Base-by-base conservation (phyloP, 2,113 vertebrate genomes). In the Triplophysa dalaica region DNA sequence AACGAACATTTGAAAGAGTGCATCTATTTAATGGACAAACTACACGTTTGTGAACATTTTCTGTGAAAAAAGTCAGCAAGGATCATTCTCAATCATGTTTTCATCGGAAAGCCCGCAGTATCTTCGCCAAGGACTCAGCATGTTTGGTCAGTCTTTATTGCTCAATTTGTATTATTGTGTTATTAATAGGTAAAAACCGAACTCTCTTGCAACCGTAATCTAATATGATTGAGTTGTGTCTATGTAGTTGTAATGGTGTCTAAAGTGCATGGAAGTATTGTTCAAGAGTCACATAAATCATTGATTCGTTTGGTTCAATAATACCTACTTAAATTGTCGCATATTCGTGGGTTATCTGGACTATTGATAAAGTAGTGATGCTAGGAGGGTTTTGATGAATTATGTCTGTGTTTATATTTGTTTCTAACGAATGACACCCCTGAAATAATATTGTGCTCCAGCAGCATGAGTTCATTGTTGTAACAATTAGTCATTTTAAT, bases 81-180 rank as follows among this genome's bases (percentile, higher is more conserved):
- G 86, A 62, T 81, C 8, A 81, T 65, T 76, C 82, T 85, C 79
- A 83, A 81, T 81, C 81, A 94, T 94, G 93, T 94, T 92, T 85
- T 94, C 93, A 62, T 93, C 93, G 82, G 92, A 94, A 86, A 93
- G 89, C 85, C 90, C 92, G 61, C 92, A 92, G 79, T 93, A 93
- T 81, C 89, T 93, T 33, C 92, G 92, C 76, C 93, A 93, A 89
- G 93, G 93, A 90, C 87, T 94, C 80, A 93, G 93, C 90, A 94
- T 94, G 93, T 94, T 93, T 88, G 93, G 93, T 94, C 84, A 92
- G 91, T 94, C 72, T 66, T 61, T 70, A 22, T 84, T 78, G 66
- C 62, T 81, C 65, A 58, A 61, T 54, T 8, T 43, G n/a, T 26
- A 9, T 72, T 41, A 11, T 19, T 43, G 21, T 33, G 21, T 56